Evolutionary conservation across 2,888 invertebrate genomes (phyloP).

Genomic region (Bursaphelenchus okinawaensis): DNA sequence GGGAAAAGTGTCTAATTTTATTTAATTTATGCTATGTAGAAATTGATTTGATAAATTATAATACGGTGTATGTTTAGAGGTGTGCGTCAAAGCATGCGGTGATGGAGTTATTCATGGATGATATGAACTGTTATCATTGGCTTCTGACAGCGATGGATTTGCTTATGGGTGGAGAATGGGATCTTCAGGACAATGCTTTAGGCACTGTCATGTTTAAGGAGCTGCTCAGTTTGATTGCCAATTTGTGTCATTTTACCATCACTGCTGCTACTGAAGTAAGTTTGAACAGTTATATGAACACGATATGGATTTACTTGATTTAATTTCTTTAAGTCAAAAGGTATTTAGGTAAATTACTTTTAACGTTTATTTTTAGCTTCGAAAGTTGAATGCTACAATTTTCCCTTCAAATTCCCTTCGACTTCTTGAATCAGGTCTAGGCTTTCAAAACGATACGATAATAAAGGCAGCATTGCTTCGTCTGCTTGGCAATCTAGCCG

Average conservation of each 20-base stretch:
- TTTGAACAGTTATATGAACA: too few species aligned
- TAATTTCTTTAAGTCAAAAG: too few species aligned
- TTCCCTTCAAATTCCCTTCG: constrained; percentile 15
- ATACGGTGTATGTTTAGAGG: too few species aligned
- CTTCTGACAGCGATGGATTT: background rate
- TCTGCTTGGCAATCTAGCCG: constrained; percentile 40
- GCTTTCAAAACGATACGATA: constrained; percentile 5
- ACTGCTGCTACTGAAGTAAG: background rate
- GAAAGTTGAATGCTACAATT: background rate
- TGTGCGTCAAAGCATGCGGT: background rate
- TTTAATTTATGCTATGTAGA: too few species aligned
- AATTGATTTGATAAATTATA: too few species aligned
- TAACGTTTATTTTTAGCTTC: background rate
- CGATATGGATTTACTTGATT: background rate
- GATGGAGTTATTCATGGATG: background rate
- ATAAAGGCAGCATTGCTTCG: constrained; percentile 33
- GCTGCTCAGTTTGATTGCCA: constrained; percentile 19
- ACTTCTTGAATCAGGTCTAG: constrained; percentile 31
- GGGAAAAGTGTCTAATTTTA: too few species aligned
- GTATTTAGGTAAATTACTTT: background rate
- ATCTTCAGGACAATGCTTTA: background rate
- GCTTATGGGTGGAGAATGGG: background rate
- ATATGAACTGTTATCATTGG: background rate
- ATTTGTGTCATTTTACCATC: constrained; percentile 25
- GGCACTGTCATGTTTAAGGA: constrained; percentile 10